Base-by-base conservation (phyloP, 2,888 invertebrate genomes). In the Coremacera marginata region DNA sequence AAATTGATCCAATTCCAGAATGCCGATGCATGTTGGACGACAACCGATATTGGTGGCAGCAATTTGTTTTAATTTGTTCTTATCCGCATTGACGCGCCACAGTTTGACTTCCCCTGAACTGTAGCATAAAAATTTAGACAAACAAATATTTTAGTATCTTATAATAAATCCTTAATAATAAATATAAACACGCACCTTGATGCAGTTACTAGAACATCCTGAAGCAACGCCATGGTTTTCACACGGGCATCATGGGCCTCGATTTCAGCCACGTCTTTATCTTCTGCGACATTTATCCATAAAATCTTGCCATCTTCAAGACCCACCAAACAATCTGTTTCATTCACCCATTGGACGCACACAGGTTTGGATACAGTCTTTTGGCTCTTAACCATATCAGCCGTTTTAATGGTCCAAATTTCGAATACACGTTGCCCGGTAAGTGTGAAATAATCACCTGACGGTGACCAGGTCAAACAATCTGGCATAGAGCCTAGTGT, bases 401-500 rank as follows among this genome's bases (percentile, higher is more conserved):
- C 96, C 79, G 92, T 93, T 86, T 94, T 93, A 63, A 96, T 93
- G 68, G 93, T 93, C 92, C 96, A 97, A 27, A 98, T 90, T 89
- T 96, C 95, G 44, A 96, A 90, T 79, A 91, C 91, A 83, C 92
- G 93, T 75, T 93, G 93, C 57, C 94, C 94, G 31, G 93, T 92
- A 71, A 98, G 88, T 5, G 94, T 92, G 89, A 97, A 98, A 84
- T 92, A 91, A 55, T 92, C 91, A 25, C 96, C 97, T 83, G 92
- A 91, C 5, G 95, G 93, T 70, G 95, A 94, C 94, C 96, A 98
- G 73, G 89, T 89, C 0, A 93, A 87, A 82, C 92, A 92, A n/a
- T 89, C 88, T 3, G 88, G 86, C 3, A 77, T 44, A 2, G 77
- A 74, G 2, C 88, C 91, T 77, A 90, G 86, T 82, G 87, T 79